Evolutionary conservation across 2,888 invertebrate species (phyloP).

Genomic region (Caenorhabditis panamensis): DNA sequence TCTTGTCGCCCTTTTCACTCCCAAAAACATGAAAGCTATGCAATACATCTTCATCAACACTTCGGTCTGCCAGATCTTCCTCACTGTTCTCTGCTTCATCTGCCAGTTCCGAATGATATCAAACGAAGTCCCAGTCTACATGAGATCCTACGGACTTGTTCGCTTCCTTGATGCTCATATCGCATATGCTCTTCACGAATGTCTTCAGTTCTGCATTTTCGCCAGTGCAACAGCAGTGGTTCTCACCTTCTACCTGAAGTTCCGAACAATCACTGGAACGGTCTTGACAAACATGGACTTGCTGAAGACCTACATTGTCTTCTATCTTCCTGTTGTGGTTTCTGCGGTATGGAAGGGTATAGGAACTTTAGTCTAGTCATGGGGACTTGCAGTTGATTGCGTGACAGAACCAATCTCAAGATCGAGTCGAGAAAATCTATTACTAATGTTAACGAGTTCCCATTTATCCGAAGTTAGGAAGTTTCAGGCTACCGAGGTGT

Average conservation of each 20-base stretch:
- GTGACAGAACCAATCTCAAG: no score
- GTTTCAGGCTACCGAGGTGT: neutral
- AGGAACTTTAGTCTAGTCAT: neutral
- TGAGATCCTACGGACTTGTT: constrained; percentile 26
- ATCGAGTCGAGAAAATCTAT: no score
- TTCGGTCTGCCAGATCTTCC: constrained; percentile 11
- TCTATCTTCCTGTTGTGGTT: constrained; percentile 21
- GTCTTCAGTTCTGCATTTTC: constrained; percentile 27
- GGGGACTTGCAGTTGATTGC: no score
- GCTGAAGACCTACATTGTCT: neutral
- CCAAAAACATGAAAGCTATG: neutral
- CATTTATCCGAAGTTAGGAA: no score
- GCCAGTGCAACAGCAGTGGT: constrained; percentile 33
- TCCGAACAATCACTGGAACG: neutral
- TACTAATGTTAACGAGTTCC: no score
- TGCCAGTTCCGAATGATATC: constrained; percentile 45
- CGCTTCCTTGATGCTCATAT: neutral
- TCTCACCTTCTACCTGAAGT: constrained; percentile 35
- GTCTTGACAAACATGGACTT: neutral
- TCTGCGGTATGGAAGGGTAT: neutral
- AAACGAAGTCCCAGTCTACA: constrained; percentile 8
- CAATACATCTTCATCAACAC: constrained; percentile 11
- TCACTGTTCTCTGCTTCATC: neutral
- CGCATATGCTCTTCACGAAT: constrained; percentile 19
- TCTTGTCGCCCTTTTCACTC: constrained; percentile 10